Evolutionary conservation across 2,113 vertebrate species (phyloP), one percentile per base, ranked within the genome.

Genomic region (Ursus arctos): DNA sequence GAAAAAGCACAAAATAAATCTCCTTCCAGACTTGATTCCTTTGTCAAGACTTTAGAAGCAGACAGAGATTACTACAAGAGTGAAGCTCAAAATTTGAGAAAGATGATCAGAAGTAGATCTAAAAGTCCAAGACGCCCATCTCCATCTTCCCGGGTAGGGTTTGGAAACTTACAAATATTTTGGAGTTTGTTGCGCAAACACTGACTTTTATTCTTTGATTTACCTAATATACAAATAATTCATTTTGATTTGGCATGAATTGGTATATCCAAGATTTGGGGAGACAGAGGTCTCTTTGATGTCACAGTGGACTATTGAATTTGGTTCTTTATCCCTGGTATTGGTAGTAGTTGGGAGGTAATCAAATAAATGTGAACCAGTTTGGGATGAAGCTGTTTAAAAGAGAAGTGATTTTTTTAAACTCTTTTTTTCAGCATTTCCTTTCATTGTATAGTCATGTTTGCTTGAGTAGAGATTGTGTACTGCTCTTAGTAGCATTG

Each of bases 21-120:
- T 97, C 97, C 98, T 72, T 99, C 98, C 86, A 98, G 97, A 90
- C 96, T 98, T 80, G 97, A 98, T 95, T 94, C 86, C 31, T 98
- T 99, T 98, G 97, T 98, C 88, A 98, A 98, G 94, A 98, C 95
- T 86, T 86, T 98, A 96, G 98, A 98, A 97, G 98, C 98, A 91
- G 98, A 99, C 94, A 98, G 95, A 98, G 96, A 98, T 96, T 96
- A 98, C 97, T 98, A 95, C 65, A 99, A 98, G 98, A 79, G 87
- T 86, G 97, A 99, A 98, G 91, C 98, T 94, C 98, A 98, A n/a
- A 95, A 97, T 94, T 95, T 99, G 88, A 98, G 98, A 85, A 99
- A 97, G 72, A 98, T 98, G 98, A 97, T 99, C 88, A 98, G 97
- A 97, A 99, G 92, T 9, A 67, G 88, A 24, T 98, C 98, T 96